A percentile compares a stretch with the other conserved stretches of the same genome.
These are phyloP conservation scores for Sphenodon punctatus DNA, from an alignment of 2,797 vertebrate genomes.

Conservation along the genomic window DNA sequence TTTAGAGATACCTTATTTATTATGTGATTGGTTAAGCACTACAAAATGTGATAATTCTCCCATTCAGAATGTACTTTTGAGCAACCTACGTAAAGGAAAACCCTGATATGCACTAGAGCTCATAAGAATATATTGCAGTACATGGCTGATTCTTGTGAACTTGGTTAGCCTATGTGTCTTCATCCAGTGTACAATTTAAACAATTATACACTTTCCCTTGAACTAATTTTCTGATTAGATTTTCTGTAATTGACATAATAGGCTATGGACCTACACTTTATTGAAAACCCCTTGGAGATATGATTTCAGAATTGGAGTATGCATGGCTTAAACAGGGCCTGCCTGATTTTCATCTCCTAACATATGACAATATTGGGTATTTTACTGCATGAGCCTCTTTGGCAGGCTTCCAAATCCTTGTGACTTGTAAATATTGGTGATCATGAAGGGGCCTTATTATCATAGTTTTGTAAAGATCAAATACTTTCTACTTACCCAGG, in stretches of 20 bases:
- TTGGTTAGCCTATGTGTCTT: neutral
- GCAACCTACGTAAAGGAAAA: neutral
- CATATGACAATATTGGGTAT: neutral
- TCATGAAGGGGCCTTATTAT: neutral
- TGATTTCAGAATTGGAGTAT: neutral
- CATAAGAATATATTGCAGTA: neutral
- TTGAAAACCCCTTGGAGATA: neutral
- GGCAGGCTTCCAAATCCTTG: neutral
- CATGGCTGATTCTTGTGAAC: neutral
- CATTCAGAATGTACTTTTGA: neutral
- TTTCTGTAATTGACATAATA: neutral
- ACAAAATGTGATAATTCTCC: neutral
- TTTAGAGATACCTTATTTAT: neutral
- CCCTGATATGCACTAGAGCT: neutral
- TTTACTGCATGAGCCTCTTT: neutral
- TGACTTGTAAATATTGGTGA: neutral
- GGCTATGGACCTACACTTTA: neutral
- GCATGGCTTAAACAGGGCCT: too few species aligned
- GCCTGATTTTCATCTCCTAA: neutral
- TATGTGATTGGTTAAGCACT: neutral
- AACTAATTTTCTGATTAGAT: neutral
- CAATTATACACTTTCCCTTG: neutral
- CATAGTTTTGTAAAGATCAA: neutral
- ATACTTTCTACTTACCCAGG: neutral
- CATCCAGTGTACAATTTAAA: neutral